Percentiles rank a stretch among this genome's conserved stretches.
Evolutionary conservation across 2,888 invertebrate species (phyloP).

Genomic region (Drosophila tripunctata): DNA sequence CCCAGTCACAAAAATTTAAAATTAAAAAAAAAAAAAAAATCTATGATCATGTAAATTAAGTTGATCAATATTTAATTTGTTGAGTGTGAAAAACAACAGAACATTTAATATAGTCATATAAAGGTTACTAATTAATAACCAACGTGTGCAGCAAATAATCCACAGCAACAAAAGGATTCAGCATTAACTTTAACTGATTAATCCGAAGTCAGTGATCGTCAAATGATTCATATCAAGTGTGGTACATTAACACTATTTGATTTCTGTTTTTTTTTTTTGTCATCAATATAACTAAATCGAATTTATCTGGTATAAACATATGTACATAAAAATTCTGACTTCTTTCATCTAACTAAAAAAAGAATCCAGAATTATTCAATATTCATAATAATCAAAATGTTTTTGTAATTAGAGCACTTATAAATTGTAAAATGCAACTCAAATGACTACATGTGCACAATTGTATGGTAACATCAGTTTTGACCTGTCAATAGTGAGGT

Average conservation of each 20-base stretch:
- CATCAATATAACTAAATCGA: too few relatives aligned
- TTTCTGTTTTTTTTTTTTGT: too few relatives aligned
- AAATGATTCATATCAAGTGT: too few relatives aligned
- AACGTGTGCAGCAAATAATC: slow-evolving; percentile 23
- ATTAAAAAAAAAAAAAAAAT: slow-evolving; percentile 15
- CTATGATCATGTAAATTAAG: slow-evolving; percentile 70
- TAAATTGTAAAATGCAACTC: neutral
- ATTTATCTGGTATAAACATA: too few relatives aligned
- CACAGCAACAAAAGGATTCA: slow-evolving; percentile 15
- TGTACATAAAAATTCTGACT: neutral
- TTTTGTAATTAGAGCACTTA: too few relatives aligned
- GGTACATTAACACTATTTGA: too few relatives aligned
- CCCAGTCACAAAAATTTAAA: slow-evolving; percentile 6
- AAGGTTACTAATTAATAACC: slow-evolving; percentile 60
- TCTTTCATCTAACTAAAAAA: neutral
- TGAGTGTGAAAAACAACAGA: slow-evolving; percentile 68
- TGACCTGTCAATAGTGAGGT: neutral
- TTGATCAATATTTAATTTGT: slow-evolving; percentile 48
- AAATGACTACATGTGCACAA: neutral
- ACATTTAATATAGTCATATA: slow-evolving; percentile 70
- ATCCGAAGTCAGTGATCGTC: neutral
- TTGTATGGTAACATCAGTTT: neutral
- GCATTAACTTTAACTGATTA: slow-evolving; percentile 22
- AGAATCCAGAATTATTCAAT: too few relatives aligned
- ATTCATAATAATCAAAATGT: too few relatives aligned